phyloP scores from a whole-genome alignment of 2,888 invertebrate species.

The Limnephilus marmoratus region DNA sequence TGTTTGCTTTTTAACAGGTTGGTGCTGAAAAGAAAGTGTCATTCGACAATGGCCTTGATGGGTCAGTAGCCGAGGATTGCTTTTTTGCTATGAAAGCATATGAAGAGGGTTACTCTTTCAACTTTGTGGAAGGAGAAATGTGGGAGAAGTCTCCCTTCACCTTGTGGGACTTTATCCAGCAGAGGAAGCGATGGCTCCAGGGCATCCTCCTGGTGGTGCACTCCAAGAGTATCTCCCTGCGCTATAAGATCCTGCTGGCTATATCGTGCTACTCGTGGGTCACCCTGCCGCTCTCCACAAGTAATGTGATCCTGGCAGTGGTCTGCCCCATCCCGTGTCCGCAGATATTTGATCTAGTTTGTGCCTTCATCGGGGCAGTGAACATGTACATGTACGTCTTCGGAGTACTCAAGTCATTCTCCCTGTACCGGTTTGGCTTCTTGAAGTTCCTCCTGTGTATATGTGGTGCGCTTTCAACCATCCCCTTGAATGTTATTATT shows the following conservation, averaged over 20 bases:
- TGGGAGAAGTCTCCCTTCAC: slow-evolving; percentile 99
- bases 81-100: slow-evolving; percentile 98
- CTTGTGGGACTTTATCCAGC: slow-evolving; percentile 95
- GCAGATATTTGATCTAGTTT: slow-evolving; percentile 88
- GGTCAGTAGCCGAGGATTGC: slow-evolving; percentile 98
- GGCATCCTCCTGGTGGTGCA: slow-evolving; percentile 93
- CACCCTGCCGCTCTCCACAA: slow-evolving; percentile 93
- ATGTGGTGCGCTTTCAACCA: slow-evolving; percentile 91
- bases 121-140: slow-evolving; percentile 99
- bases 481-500: slow-evolving; percentile 95
- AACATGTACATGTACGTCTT: slow-evolving; percentile 99
- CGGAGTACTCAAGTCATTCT: slow-evolving; percentile 97
- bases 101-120: slow-evolving; percentile 92
- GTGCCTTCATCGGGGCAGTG: slow-evolving; percentile 94
- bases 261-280: slow-evolving; percentile 98
- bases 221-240: slow-evolving; percentile 88
- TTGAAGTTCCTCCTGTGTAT: slow-evolving; percentile 88
- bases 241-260: slow-evolving; percentile 88
- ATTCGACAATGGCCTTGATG: slow-evolving; percentile 97
- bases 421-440: slow-evolving; percentile 90
- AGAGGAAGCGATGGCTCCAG: slow-evolving; percentile 97
- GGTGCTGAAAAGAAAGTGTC: slow-evolving; percentile 94
- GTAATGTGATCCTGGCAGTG: slow-evolving; percentile 90
- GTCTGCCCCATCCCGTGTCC: slow-evolving; percentile 93
- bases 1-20: slow-evolving; percentile 78